A percentile compares a stretch with the other conserved stretches of the same genome.
Evolutionary conservation across 2,888 invertebrate genomes (phyloP).

Genomic region (Scaptomyza polygonia): DNA sequence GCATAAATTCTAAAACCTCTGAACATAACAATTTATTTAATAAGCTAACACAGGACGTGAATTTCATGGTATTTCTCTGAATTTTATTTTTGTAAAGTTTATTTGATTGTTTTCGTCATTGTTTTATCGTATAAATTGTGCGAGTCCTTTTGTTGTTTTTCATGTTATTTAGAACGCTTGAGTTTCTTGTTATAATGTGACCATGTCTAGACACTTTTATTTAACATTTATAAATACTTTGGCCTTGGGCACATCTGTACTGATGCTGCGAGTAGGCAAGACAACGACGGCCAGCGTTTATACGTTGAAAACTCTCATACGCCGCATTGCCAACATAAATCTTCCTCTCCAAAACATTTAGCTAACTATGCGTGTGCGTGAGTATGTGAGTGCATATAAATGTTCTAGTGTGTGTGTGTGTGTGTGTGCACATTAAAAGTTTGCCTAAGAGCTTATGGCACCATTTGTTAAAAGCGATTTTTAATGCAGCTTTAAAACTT

Average conservation of each 20-base stretch:
- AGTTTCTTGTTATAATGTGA: slow-evolving; percentile 49
- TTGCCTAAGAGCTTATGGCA: slow-evolving; percentile 74
- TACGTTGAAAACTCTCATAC: slow-evolving; percentile 67
- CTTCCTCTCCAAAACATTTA: slow-evolving; percentile 39
- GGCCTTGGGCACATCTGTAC: slow-evolving; percentile 42
- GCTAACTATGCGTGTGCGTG: slow-evolving; percentile 33
- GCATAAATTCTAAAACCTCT: no score
- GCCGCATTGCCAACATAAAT: slow-evolving; percentile 67
- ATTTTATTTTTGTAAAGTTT: neutral
- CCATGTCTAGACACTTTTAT: slow-evolving; percentile 69
- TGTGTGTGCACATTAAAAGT: slow-evolving; percentile 73
- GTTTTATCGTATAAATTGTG: slow-evolving; percentile 7
- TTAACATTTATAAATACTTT: slow-evolving; percentile 56
- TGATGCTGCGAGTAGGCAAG: slow-evolving; percentile 6
- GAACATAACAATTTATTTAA: neutral
- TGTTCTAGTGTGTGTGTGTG: slow-evolving; percentile 36
- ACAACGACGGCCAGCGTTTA: slow-evolving; percentile 33
- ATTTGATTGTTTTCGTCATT: slow-evolving; percentile 5
- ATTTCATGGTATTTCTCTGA: neutral
- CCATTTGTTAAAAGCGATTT: slow-evolving; percentile 80
- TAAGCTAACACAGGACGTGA: neutral
- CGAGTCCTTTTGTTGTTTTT: slow-evolving; percentile 27
- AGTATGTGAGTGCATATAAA: slow-evolving; percentile 34
- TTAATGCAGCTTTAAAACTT: slow-evolving; percentile 71
- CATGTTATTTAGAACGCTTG: slow-evolving; percentile 39